Evolutionary conservation across 2,113 vertebrate species (phyloP), one percentile per base, ranked within the genome.

Genomic region (Leucopsar rothschildi): DNA sequence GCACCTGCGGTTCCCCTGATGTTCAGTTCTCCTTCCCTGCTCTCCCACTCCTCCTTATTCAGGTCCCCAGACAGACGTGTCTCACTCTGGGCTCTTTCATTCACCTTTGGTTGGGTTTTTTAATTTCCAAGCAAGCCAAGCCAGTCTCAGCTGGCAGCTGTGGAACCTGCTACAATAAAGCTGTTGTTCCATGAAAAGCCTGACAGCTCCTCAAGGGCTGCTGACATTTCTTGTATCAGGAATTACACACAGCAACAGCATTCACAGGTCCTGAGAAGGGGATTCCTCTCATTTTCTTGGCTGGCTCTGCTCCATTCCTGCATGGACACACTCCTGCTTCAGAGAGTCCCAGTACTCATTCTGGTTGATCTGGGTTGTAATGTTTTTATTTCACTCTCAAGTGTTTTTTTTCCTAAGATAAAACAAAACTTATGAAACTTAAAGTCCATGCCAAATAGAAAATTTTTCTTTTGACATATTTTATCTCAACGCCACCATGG

Each of bases 381-480:
- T 73, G 29, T 40, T 27, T 81, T 66, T 31, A 49, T 94, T 92
- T 77, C 77, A 82, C 73, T 19, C 80, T 72, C 52, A 75, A 90
- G 56, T 47, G 28, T 2, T 75, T 95, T 96, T 96, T 91, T 73
- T 73, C 44, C 27, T 83, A 65, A 90, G 90, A 85, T 78, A 20
- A 65, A 94, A 63, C 56, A 84, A 94, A 95, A 93, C 72, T 80
- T 90, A 42, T 0, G 3, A 79, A 81, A 82, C 92, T 93, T 93
- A 86, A 90, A 87, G 93, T 78, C 86, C 73, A 15, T n/a, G 39
- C 69, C 57, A 85, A 79, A 88, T 70, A 78, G 33, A 78, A 94
- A 86, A 39, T 50, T 91, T 93, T 92, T 64, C 77, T 64, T 95
- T 53, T 82, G 92, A 92, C 21, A 9, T 59, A 61, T 80, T 95